A percentile compares a stretch with the other conserved stretches of the same genome.
phyloP scores from a whole-genome alignment of 2,888 invertebrate genomes.

The Galeopsomyia nigrocyanea region DNA sequence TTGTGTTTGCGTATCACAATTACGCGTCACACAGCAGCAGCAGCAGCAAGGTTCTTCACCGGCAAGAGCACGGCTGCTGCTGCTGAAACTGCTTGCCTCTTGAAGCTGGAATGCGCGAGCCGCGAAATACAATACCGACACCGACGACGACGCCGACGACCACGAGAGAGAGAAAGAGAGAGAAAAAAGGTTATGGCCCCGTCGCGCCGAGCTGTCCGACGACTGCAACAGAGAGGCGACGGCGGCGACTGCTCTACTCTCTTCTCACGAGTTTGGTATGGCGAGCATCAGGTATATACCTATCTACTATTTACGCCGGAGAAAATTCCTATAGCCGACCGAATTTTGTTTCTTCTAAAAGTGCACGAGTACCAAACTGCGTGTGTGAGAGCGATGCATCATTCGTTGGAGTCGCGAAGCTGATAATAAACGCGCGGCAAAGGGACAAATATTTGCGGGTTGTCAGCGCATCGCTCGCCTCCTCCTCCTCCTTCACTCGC shows the following conservation, averaged over 20 bases:
- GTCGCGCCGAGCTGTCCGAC: neutral
- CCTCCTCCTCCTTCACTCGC: too few relatives aligned
- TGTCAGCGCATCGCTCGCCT: neutral
- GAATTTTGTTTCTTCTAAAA: too few relatives aligned
- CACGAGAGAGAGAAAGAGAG: too few relatives aligned
- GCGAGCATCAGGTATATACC: too few relatives aligned
- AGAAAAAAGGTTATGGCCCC: conserved; percentile 31
- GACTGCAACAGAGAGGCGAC: neutral
- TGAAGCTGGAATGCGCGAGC: conserved; percentile 25
- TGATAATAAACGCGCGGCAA: neutral
- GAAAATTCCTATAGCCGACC: too few relatives aligned
- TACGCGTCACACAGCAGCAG: conserved; percentile 1
- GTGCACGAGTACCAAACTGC: too few relatives aligned
- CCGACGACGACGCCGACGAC: neutral
- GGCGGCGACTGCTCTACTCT: neutral
- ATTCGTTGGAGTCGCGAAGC: too few relatives aligned
- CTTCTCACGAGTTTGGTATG: too few relatives aligned
- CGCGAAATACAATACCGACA: conserved; percentile 41
- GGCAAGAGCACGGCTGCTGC: neutral
- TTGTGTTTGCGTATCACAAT: conserved; percentile 25
- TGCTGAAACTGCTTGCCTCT: neutral
- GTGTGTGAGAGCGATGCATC: too few relatives aligned
- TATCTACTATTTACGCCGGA: too few relatives aligned
- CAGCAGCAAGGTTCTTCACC: conserved; percentile 28
- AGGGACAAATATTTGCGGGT: conserved; percentile 35